Evolutionary conservation across 1,140 invertebrate genomes (phyloP).

Genomic region (Pantala flavescens): DNA sequence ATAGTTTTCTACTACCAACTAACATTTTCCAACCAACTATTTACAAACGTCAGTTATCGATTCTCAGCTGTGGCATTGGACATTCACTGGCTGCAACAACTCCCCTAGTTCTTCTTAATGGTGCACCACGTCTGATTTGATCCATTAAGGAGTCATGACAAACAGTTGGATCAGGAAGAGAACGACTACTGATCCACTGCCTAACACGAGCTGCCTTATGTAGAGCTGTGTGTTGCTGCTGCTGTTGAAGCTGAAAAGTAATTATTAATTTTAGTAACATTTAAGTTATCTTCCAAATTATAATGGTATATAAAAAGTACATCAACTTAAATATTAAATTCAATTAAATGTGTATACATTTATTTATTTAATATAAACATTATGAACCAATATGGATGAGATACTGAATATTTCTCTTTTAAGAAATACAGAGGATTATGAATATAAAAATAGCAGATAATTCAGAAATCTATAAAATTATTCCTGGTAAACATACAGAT

Average conservation of each 20-base stretch:
- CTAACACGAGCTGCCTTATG: constrained; percentile 48
- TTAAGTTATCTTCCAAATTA: too few relatives aligned
- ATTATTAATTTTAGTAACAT: too few relatives aligned
- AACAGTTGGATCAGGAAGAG: constrained; percentile 41
- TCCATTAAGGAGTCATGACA: constrained; percentile 69
- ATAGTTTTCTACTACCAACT: background rate
- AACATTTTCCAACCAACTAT: background rate
- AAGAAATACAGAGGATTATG: too few relatives aligned
- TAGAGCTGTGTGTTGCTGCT: constrained; percentile 39
- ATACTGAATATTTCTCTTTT: too few relatives aligned
- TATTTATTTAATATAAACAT: too few relatives aligned
- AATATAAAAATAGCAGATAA: too few relatives aligned
- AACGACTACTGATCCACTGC: constrained; percentile 48
- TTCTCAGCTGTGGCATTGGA: background rate
- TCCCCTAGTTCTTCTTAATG: constrained; percentile 49
- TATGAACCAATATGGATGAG: too few relatives aligned
- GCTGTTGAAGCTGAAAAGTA: constrained; percentile 31
- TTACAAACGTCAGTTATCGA: background rate
- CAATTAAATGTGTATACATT: too few relatives aligned
- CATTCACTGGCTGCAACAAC: background rate
- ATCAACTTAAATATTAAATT: too few relatives aligned
- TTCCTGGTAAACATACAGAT: too few relatives aligned
- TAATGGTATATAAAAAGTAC: too few relatives aligned
- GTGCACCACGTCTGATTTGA: constrained; percentile 76
- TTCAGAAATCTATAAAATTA: too few relatives aligned